Base-by-base conservation (phyloP, 2,797 vertebrate species). In the Staurois parvus region DNA sequence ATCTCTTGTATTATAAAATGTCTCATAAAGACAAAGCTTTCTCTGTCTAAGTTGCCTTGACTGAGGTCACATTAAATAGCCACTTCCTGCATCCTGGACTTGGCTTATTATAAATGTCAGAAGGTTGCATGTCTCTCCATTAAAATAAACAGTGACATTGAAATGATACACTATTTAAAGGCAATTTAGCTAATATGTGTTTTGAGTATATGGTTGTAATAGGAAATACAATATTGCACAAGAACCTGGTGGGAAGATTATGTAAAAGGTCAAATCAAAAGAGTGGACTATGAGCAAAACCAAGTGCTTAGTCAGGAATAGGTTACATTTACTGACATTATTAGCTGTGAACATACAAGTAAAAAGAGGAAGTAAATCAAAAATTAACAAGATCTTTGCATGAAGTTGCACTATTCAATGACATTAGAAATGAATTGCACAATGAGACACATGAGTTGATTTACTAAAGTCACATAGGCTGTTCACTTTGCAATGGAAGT, bases 191-290 rank as follows among this genome's bases (percentile, higher is more conserved):
- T 66, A 66, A 29, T 66, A 26, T 66, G 64, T 66, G 64, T 66
- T 26, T 66, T 28, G n/a, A 66, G 64, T 26, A 66, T 66, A 29
- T 66, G 88, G 56, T 80, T 74, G 66, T 34, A 76, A 48, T 85
- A 68, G 84, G 80, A 83, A 87, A 77, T 30, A 32, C 0, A 6
- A 76, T 56, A 79, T 32, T 81, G 81, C 83, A 77, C 69, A 83
- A 34, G 3, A 2, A 79, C 79, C 62, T 37, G 0, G 28, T 29
- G 34, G 34, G 81, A 74, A 29, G 80, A 87, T 59, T 59, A 59
- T 59, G 90, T 88, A 45, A 81, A 90, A 59, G 21, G 52, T 9
- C 52, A 59, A 59, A 59, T 59, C 7, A 59, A 59, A 59, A 24
- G 62, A 66, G 13, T 4, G 11, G n/a, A 66, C 28, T 66, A 26